phyloP scores from a whole-genome alignment of 2,888 invertebrate genomes.

The Cosmopolites sordidus region DNA sequence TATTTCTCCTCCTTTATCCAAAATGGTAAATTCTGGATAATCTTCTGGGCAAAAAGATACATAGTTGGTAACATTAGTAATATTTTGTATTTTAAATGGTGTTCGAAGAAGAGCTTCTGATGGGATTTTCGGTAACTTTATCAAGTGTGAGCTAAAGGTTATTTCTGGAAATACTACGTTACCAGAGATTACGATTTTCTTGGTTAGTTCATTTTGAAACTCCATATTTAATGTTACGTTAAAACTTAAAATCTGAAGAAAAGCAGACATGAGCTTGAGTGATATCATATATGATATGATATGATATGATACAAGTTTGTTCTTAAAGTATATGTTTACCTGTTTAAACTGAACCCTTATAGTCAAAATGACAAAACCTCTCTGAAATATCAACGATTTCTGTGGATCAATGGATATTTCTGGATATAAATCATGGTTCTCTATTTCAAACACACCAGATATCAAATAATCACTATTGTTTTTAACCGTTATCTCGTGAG shows the following conservation, averaged over 20 bases:
- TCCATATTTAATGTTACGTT: slow-evolving; percentile 21
- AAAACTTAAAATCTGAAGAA: slow-evolving; percentile 28
- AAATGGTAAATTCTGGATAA: slow-evolving; percentile 43
- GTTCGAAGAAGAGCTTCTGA: slow-evolving; percentile 39
- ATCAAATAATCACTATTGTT: slow-evolving; percentile 32
- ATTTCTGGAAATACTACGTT: slow-evolving; percentile 53
- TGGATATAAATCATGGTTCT: slow-evolving; percentile 5
- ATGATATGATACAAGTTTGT: too few relatives aligned
- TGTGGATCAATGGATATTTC: slow-evolving; percentile 34
- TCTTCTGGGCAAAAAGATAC: slow-evolving; percentile 41
- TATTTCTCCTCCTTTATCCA: slow-evolving; percentile 11
- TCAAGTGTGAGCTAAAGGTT: slow-evolving; percentile 50
- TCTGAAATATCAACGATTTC: slow-evolving; percentile 31
- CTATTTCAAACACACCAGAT: slow-evolving; percentile 28
- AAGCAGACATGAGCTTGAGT: too few relatives aligned
- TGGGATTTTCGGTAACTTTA: slow-evolving; percentile 51
- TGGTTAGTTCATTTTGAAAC: slow-evolving; percentile 40
- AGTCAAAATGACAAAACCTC: slow-evolving; percentile 32
- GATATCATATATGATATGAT: too few relatives aligned
- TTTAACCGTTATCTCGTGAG: slow-evolving; percentile 28
- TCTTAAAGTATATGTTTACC: slow-evolving; percentile 15
- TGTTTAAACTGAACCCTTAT: slow-evolving; percentile 29
- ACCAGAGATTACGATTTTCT: slow-evolving; percentile 49
- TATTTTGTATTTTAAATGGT: slow-evolving; percentile 40
- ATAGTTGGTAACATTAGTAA: slow-evolving; percentile 32